These are phyloP conservation scores for Staurois parvus DNA, from an alignment of 2,797 vertebrate genomes.

Conservation along the genomic window DNA sequence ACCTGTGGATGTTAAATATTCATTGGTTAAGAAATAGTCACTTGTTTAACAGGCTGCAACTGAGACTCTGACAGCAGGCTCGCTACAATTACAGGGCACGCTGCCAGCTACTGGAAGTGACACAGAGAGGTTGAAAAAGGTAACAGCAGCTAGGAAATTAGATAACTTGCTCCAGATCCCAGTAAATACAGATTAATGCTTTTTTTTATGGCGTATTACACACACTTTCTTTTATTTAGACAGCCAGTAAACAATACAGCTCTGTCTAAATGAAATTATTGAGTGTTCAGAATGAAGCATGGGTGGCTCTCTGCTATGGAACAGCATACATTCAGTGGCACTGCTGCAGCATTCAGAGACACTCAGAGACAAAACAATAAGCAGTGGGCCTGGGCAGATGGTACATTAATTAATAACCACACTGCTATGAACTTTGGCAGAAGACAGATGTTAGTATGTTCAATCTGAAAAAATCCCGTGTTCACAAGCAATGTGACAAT, in stretches of 20 bases:
- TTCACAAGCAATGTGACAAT: slow-evolving; percentile 48
- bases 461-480: slow-evolving; percentile 49
- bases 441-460: slow-evolving; percentile 62
- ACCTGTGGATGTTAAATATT: slow-evolving; percentile 8
- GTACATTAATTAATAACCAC: slow-evolving; percentile 61
- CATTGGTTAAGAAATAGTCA: slow-evolving; percentile 12
- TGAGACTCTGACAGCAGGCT: slow-evolving; percentile 15
- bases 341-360: slow-evolving; percentile 20
- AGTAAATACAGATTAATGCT: slow-evolving; percentile 17
- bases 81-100: slow-evolving; percentile 24
- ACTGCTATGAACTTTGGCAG: slow-evolving; percentile 61
- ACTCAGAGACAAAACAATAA: slow-evolving; percentile 44
- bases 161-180: slow-evolving; percentile 11
- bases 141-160: slow-evolving; percentile 1
- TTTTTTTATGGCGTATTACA: neutral
- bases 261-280: slow-evolving; percentile 13
- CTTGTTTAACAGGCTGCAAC: slow-evolving; percentile 24
- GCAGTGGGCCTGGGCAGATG: slow-evolving; percentile 57
- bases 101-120: slow-evolving; percentile 19
- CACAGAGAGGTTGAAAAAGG: slow-evolving; percentile 6
- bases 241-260: neutral
- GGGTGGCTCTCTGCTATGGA: slow-evolving; percentile 17
- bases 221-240: neutral
- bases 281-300: neutral
- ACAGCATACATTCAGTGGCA: slow-evolving; percentile 13